Base-by-base conservation (phyloP, 2,888 invertebrate species). In the Bombylius major region DNA sequence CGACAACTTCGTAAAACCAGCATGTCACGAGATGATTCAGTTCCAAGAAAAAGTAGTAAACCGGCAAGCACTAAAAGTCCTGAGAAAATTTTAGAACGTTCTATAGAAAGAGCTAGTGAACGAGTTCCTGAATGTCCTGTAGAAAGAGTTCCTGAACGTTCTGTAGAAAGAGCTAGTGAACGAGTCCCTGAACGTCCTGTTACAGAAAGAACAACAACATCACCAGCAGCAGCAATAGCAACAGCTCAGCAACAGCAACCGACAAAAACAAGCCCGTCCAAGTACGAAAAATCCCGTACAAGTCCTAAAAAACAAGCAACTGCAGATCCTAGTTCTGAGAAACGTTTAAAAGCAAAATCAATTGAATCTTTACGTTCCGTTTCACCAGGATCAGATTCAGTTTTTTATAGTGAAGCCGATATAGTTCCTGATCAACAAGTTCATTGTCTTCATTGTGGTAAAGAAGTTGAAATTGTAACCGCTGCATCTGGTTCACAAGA, bases 301-400 rank as follows among this genome's bases (percentile, higher is more conserved):
- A 67, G 76, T 76, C 63, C 76, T 75, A 56, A 56, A 32, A 56
- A 57, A 31, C 47, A 53, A 31, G 33, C 33, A 3, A 23, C 2
- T 7, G 47, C 36, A 33, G 55, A 57, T 60, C 64, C 47, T 31
- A 54, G 54, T 45, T 55, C 82, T 0, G 72, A 77, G 56, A 77
- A 78, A 62, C 77, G 82, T 62, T 71, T 88, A 54, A 90, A 90
- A 75, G 89, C 90, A 11, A 79, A 89, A 58, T 90, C 90, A 63
- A 88, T 89, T 50, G 92, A 92, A 74, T 90, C 90, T 1, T 75
- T 92, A 54, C 81, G 91, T 51, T 90, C 90, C n/a, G 89, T 88
- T 47, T 90, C 90, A 66, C 91, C 91, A 5, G 91, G 92, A 33
- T 91, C 90, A 61, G 91, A 92, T 72, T 90, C 89, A 56, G 91